These are phyloP conservation scores for Acanthaster planci DNA, from an alignment of 35 echinoderm and acorn worm genomes.

Conservation along the genomic window DNA sequence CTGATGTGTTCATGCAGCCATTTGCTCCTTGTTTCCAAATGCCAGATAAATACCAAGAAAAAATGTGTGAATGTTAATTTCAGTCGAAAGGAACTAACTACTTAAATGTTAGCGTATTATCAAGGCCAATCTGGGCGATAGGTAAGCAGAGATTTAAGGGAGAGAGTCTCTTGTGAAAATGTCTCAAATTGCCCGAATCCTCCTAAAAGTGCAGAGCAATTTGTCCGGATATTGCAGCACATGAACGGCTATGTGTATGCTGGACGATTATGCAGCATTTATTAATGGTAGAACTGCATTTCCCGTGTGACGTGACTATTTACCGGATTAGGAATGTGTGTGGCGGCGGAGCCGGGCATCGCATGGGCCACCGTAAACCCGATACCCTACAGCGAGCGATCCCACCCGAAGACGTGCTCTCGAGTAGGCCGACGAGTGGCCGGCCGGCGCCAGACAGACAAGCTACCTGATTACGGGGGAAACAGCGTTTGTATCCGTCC, in stretches of 20 bases:
- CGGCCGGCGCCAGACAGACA: background rate
- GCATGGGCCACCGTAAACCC: background rate
- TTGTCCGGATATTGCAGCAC: background rate
- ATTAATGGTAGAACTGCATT: background rate
- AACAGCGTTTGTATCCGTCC: background rate
- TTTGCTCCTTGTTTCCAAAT: too few relatives aligned
- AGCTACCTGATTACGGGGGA: background rate
- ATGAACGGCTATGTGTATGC: background rate
- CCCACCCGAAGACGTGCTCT: background rate
- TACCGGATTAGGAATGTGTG: background rate
- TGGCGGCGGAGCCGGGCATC: background rate
- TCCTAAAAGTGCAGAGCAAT: too few relatives aligned
- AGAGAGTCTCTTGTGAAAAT: too few relatives aligned
- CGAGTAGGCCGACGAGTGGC: constrained; percentile 1
- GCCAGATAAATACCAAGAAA: too few relatives aligned
- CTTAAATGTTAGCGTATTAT: too few relatives aligned
- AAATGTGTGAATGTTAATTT: too few relatives aligned
- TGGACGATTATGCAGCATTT: background rate
- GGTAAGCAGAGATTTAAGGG: too few relatives aligned
- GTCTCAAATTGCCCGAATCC: too few relatives aligned
- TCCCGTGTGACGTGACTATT: background rate
- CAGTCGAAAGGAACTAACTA: too few relatives aligned
- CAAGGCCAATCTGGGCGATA: too few relatives aligned
- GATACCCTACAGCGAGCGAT: background rate
- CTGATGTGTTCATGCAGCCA: too few relatives aligned